These are phyloP conservation scores for Artibeus jamaicensis DNA, from an alignment of 2,797 vertebrate species.

Conservation along the genomic window DNA sequence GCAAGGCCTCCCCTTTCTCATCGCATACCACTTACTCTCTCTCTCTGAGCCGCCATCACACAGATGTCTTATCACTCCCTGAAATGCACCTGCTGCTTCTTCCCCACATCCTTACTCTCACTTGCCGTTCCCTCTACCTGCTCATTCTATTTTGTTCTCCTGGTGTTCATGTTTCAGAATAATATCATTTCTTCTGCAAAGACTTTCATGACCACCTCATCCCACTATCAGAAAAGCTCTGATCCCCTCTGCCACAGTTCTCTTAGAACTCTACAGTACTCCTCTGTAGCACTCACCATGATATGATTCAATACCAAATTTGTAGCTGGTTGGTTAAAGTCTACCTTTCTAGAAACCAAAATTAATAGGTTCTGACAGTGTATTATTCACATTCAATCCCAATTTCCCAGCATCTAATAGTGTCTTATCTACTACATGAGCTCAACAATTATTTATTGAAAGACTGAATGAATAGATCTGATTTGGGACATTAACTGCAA, in stretches of 20 bases:
- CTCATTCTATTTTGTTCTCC: not conserved
- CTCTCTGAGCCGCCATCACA: not conserved
- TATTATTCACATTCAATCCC: not conserved
- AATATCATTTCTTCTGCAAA: not conserved
- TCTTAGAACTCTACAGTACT: not conserved
- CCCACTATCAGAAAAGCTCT: not conserved
- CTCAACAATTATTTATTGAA: not conserved
- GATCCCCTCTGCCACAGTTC: not conserved
- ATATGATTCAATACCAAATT: not conserved
- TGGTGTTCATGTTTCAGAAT: not conserved
- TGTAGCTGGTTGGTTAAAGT: not conserved
- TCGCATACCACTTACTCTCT: not conserved
- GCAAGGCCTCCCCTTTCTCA: not conserved
- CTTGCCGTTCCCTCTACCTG: not conserved
- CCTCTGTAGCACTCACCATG: not conserved
- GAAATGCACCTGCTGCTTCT: not conserved
- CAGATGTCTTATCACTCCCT: not conserved
- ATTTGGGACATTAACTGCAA: not conserved
- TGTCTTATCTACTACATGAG: not conserved
- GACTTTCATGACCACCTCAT: not conserved
- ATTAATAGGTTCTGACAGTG: not conserved
- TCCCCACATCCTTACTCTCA: not conserved
- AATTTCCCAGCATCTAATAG: not conserved
- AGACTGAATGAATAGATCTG: not conserved
- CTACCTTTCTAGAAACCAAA: slow-evolving; percentile 6